Base-by-base conservation (phyloP, 2,888 invertebrate species). In the Trachelus tabidus region DNA sequence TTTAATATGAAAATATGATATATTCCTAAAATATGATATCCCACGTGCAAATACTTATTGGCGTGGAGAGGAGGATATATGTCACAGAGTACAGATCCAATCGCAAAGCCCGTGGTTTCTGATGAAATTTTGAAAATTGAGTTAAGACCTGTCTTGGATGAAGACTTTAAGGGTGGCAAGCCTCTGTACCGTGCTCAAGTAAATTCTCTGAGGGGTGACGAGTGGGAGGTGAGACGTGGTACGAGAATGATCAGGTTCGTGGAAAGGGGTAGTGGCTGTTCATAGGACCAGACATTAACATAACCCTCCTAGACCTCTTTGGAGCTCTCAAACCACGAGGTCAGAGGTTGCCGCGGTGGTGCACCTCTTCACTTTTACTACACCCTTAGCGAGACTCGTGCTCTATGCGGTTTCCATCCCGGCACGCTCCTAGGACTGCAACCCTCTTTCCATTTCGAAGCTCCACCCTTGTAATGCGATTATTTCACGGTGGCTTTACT, bases 401-500 rank as follows among this genome's bases (percentile, higher is more conserved):
- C 71, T 33, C 71, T 31, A 71, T 71, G 71, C 71, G 71, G 71
- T 71, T 71, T 34, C 71, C 31, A 12, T 31, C 71, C 71, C 71
- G 31, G 31, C 71, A 33, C 31, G 71, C 71, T 71, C 33, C 33
- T 34, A 34, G 71, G 71, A 34, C 71, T 71, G 71, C 71, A 71
- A 34, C 31, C 31, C 71, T 31, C 71, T 34, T 34, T 33, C 71
- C 71, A 34, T 71, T 71, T 33, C 33, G 71, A 31, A 31, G 34
- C 71, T 71, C 31, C 71, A 71, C 71, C 71, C 71, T 71, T 34
- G 71, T 71, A 84, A 88, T 84, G 81, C 85, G 81, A 86, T 87
- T 84, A 85, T 83, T 85, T 85, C 83, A 81, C 84, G 83, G 82
- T 82, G 83, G 85, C 82, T 85, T 85, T 85, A 80, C 80, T 75